Evolutionary conservation across 1,140 invertebrate species (phyloP), one percentile per base, ranked within the genome.

Genomic region (Neocloeon triangulifer): DNA sequence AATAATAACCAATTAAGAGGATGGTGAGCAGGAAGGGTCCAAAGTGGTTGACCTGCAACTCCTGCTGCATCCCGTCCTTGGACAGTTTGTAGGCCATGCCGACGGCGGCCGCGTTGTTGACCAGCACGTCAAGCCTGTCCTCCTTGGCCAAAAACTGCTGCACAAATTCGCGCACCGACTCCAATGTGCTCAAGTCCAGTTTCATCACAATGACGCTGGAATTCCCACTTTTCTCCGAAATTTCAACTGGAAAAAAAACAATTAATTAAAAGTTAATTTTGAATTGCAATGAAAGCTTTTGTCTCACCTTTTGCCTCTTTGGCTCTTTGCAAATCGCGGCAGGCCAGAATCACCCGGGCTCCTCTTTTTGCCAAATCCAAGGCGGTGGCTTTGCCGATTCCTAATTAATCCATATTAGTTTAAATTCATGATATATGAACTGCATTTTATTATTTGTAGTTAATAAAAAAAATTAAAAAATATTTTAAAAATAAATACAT

Each of bases 321-420:
- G 4, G 63, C 73, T 37, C 59, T 64, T n/a, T 54, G 43, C 25
- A 62, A 49, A 48, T 68, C 62, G 34, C 71, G 53, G 41, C 73
- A 76, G 1, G 68, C 72, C 32, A 78, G 50, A 30, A 78, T 73
- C 0, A 78, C 63, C 34, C 56, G 56, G 1, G 66, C 71, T 0
- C 70, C 69, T 39, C 69, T 50, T 38, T 49, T 59, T 0, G 64
- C 70, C 27, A 77, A 49, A 30, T 73, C 68, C 43, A 63, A 48
- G 1, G 73, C 72, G 8, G 73, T 69, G 37, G 69, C 69, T 41
- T 63, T 68, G 2, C 77, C 77, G 32, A 80, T 62, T 19, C 66
- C 66, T 38, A 9, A 30, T 36, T 16, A 14, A n/a, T n/a, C n/a
- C n/a, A n/a, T n/a, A n/a, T n/a, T n/a, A n/a, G n/a, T n/a, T n/a